These are phyloP conservation scores for Cladorhizidae sp. DNA, from an alignment of 37 sponge, comb jelly and placozoan genomes.

Conservation along the genomic window DNA sequence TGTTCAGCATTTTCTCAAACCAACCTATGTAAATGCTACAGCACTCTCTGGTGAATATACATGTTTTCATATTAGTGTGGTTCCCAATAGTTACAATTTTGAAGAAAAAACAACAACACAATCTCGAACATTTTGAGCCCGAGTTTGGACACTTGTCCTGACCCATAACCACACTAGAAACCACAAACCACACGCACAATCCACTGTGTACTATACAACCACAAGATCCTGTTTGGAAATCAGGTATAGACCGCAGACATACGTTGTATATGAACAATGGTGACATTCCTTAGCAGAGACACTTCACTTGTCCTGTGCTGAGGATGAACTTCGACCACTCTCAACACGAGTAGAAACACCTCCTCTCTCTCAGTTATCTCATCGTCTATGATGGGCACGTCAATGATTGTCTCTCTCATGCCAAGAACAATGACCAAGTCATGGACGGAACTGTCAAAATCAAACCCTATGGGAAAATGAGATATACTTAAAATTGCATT, in stretches of 20 bases:
- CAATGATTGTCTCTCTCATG: neutral
- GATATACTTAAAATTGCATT: no score
- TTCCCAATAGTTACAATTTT: no score
- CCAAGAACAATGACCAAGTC: neutral
- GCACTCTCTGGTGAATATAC: no score
- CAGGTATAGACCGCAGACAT: neutral
- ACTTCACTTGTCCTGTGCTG: neutral
- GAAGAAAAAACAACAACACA: no score
- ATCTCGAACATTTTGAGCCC: no score
- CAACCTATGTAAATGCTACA: no score
- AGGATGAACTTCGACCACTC: neutral
- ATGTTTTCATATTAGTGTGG: no score
- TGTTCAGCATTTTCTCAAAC: no score
- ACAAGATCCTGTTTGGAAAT: neutral
- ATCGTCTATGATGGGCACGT: neutral
- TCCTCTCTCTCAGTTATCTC: neutral
- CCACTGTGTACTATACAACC: no score
- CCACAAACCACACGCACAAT: no score
- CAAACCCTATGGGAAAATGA: neutral
- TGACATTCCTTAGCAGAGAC: neutral
- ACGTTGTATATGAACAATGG: neutral
- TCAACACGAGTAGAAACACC: constrained; percentile 2
- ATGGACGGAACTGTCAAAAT: neutral
- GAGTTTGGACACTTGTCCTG: no score
- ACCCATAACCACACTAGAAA: no score